Percentiles rank a stretch among this genome's conserved stretches.
phyloP scores from a whole-genome alignment of 1,140 invertebrate species.

The Tenebrio molitor region DNA sequence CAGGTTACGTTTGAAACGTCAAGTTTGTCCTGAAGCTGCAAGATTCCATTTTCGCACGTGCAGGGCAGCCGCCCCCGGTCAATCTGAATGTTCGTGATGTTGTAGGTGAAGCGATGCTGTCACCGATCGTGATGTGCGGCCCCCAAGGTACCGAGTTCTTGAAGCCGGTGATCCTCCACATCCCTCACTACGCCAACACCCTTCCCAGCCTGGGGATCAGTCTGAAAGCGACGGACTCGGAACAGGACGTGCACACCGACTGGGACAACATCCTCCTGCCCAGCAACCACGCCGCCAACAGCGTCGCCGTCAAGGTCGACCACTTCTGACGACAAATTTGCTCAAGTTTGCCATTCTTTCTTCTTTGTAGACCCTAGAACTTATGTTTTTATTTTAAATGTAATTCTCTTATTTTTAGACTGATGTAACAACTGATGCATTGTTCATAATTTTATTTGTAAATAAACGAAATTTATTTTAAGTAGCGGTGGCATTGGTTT shows the following conservation, averaged over 20 bases:
- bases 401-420: slow-evolving; percentile 29
- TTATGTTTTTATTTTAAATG: slow-evolving; percentile 22
- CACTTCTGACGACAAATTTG: slow-evolving; percentile 73
- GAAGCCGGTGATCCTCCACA: slow-evolving; percentile 87
- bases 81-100: slow-evolving; percentile 52
- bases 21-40: too few species aligned
- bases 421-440: slow-evolving; percentile 8
- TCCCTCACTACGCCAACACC: slow-evolving; percentile 82
- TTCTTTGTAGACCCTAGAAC: background rate
- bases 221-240: slow-evolving; percentile 86
- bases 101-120: slow-evolving; percentile 91
- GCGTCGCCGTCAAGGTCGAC: slow-evolving; percentile 89
- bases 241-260: slow-evolving; percentile 76
- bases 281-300: slow-evolving; percentile 84
- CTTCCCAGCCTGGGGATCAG: slow-evolving; percentile 78
- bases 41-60: too few species aligned
- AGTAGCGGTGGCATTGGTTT: background rate
- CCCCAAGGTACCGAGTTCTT: slow-evolving; percentile 91
- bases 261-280: slow-evolving; percentile 83
- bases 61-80: too few species aligned
- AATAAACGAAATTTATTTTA: slow-evolving; percentile 39
- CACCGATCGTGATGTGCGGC: slow-evolving; percentile 95
- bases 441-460: slow-evolving; percentile 35
- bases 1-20: too few species aligned
- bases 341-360: slow-evolving; percentile 37